Evolutionary conservation across 2,797 vertebrate species (phyloP), one percentile per base, ranked within the genome.

Genomic region (Bryconaethiops microstoma): DNA sequence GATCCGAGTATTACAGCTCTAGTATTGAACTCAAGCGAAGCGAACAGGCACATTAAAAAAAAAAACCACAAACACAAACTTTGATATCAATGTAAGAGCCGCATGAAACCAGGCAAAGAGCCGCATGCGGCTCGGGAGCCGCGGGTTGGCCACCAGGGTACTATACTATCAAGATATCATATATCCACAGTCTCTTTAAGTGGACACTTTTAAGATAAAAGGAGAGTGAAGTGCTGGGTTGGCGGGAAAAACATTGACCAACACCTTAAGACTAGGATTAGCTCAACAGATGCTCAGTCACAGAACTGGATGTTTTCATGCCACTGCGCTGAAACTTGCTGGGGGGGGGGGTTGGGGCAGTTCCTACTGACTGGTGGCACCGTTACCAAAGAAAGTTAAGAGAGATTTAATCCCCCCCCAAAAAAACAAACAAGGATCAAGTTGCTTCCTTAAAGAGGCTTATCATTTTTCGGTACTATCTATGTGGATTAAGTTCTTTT

Each of bases 401-500:
- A 77, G 45, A 70, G 62, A 62, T 62, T 70, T 62, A 62, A 45
- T 75, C 63, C 39, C 42, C 42, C 2, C 57, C 48, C 35, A 45
- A 70, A 62, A 74, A 69, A 35, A 73, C 63, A 85, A 76, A 57
- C 7, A 52, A 21, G 65, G 2, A 29, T 45, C 29, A 39, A 57
- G 68, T 74, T 79, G 25, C 77, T 68, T 29, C 50, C 45, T 71
- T 67, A 80, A 80, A 80, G 52, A 77, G 25, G n/a, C 48, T 45
- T 54, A 72, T 45, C 48, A 45, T 0, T 25, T 79, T 23, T 73
- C 16, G 25, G 19, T 48, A 50, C 25, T 62, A 45, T 79, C 52
- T 70, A 62, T 8, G 23, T 68, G 63, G 80, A 80, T 79, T 69
- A 80, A n/a, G 19, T 77, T 82, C 64, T 42, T 74, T 74, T 55